Percentiles rank a stretch among this genome's conserved stretches.
These are phyloP conservation scores for Thaumetopoea pityocampa DNA, from an alignment of 1,140 invertebrate species.

Conservation along the genomic window DNA sequence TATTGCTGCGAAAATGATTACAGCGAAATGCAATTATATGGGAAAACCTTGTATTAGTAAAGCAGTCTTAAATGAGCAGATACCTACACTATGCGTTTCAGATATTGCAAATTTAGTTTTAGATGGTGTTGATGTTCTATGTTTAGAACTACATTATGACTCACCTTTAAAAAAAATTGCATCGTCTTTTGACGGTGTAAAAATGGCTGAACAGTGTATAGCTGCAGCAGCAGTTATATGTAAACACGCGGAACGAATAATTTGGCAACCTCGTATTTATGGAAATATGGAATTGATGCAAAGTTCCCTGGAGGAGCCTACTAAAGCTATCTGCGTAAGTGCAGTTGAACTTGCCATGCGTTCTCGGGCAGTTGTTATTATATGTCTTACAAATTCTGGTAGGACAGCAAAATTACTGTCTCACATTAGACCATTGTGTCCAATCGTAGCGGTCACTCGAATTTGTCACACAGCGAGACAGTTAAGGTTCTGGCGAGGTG, in stretches of 20 bases:
- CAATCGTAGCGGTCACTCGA: conserved; percentile 85
- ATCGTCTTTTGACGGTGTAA: conserved; percentile 43
- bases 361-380: conserved; percentile 83
- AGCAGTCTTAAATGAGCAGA: conserved; percentile 79
- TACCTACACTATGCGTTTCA: conserved; percentile 75
- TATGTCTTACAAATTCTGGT: conserved; percentile 84
- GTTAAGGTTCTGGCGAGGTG: conserved; percentile 82
- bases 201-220: conserved; percentile 69
- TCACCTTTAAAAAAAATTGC: conserved; percentile 80
- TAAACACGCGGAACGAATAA: conserved; percentile 78
- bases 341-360: conserved; percentile 83
- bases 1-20: conserved; percentile 84
- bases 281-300: conserved; percentile 54
- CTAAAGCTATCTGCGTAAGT: conserved; percentile 85
- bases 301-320: conserved; percentile 74
- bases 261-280: conserved; percentile 67
- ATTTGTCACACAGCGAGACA: conserved; percentile 80
- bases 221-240: conserved; percentile 84
- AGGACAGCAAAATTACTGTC: conserved; percentile 81
- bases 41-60: conserved; percentile 80
- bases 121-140: conserved; percentile 81
- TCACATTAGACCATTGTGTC: conserved; percentile 83
- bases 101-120: conserved; percentile 83
- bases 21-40: conserved; percentile 77
- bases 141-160: conserved; percentile 76